phyloP scores from a whole-genome alignment of 2,113 vertebrate species.

The Silurus asotus region DNA sequence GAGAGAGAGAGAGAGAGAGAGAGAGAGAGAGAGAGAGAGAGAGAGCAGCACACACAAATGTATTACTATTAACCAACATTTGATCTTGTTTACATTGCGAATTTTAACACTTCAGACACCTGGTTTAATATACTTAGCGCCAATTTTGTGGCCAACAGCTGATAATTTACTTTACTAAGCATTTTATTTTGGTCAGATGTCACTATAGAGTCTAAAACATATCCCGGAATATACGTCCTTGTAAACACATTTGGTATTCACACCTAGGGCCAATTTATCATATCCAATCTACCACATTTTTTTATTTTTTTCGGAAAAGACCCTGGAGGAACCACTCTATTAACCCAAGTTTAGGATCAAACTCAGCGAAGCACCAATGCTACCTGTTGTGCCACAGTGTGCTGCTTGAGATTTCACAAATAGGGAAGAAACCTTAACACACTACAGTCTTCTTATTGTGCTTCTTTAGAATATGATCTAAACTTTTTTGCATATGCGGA shows the following conservation, averaged over 20 bases:
- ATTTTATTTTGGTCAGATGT: neutral
- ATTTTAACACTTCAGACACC: no score
- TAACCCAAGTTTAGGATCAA: neutral
- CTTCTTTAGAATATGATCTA: neutral
- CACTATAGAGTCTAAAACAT: neutral
- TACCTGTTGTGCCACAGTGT: neutral
- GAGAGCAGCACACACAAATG: slow-evolving; percentile 12
- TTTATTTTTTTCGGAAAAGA: neutral
- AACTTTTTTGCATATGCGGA: no score
- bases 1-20: no score
- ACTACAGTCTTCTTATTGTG: neutral
- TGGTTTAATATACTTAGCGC: neutral
- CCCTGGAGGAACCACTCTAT: neutral
- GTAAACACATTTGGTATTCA: neutral
- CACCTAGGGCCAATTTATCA: neutral
- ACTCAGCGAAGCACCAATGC: neutral
- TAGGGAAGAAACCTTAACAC: neutral
- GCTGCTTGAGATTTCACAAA: neutral
- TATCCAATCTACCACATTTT: neutral
- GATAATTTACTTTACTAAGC: neutral
- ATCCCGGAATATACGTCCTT: neutral
- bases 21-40: neutral
- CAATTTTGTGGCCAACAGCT: neutral
- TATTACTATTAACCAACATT: neutral
- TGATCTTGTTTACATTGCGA: neutral